These are phyloP conservation scores for Pagrus major DNA, from an alignment of 2,113 vertebrate genomes.

Conservation along the genomic window DNA sequence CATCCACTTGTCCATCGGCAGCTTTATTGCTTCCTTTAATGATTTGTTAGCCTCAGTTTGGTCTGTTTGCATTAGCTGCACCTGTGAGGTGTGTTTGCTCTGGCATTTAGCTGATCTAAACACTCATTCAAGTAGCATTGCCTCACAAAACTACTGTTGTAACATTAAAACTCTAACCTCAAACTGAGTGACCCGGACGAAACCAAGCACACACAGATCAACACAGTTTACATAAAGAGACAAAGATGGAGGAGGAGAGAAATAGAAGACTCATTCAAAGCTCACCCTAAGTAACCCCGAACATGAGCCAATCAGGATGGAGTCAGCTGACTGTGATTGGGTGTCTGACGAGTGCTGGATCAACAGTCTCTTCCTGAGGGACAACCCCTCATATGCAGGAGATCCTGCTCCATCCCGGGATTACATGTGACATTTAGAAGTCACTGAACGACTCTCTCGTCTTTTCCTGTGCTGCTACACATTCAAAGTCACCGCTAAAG, in stretches of 20 bases:
- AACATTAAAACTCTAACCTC: slow-evolving; percentile 10
- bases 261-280: background rate
- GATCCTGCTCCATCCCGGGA: slow-evolving; percentile 60
- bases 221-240: background rate
- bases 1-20: too few relatives aligned
- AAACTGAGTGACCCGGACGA: background rate
- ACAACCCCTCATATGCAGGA: slow-evolving; percentile 53
- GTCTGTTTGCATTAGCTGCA: slow-evolving; percentile 32
- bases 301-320: slow-evolving; percentile 17
- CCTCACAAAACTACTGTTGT: background rate
- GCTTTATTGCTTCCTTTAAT: too few relatives aligned
- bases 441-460: slow-evolving; percentile 17
- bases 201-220: background rate
- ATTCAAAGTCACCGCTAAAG: background rate
- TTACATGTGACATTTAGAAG: slow-evolving; percentile 75
- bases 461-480: background rate
- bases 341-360: slow-evolving; percentile 9
- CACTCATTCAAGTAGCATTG: background rate
- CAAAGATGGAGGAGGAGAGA: background rate
- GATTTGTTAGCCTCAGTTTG: slow-evolving; percentile 6
- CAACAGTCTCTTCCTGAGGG: slow-evolving; percentile 36
- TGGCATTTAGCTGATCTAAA: slow-evolving; percentile 14
- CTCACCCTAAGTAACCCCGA: slow-evolving; percentile 41
- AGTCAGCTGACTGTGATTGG: slow-evolving; percentile 15
- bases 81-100: slow-evolving; percentile 27